Base-by-base conservation (phyloP, 1,140 invertebrate species). In the Drosophila seguyi region DNA sequence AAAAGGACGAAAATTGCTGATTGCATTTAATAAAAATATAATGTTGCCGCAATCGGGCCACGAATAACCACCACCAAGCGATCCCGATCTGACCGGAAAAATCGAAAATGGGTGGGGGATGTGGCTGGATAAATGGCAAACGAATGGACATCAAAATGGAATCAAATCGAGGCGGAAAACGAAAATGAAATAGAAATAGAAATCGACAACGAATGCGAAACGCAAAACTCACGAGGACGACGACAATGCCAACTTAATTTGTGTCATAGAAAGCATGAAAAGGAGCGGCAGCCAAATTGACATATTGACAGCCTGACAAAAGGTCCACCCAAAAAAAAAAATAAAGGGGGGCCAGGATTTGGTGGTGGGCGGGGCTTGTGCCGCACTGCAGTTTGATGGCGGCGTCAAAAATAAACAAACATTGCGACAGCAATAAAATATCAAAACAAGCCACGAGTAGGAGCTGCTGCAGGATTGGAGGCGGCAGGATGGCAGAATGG, bases 351-450 rank as follows among this genome's bases (percentile, higher is more conserved):
- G 48, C n/a, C 20, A 16, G 44, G 25, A 31, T 47, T 22, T 1
- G 45, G 38, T 11, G 48, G 29, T 3, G 11, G 27, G 6, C 22
- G 50, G 42, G 44, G 13, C 20, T 42, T n/a, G 53, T 63, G 79
- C 45, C 60, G 82, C 80, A 74, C 44, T 82, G 79, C 83, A 86
- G 67, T 86, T 75, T 72, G 56, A 73, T 53, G 69, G 66, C 71
- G 68, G 77, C 75, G 85, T 81, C 85, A 84, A 84, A 88, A 90
- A 84, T 79, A 90, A 77, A 84, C 81, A 88, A 84, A 88, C 85
- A 88, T 90, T 88, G 85, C 85, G 85, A 90, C 80, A 73, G 80
- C 80, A 87, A 87, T 88, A 87, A 87, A 88, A 88, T 87, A 87
- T 83, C 62, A 81, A 52, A 75, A 57, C 79, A 36, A 13, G 34